A percentile compares a stretch with the other conserved stretches of the same genome.
These are phyloP conservation scores for Antheraea yamamai DNA, from an alignment of 2,888 invertebrate genomes.

Conservation along the genomic window DNA sequence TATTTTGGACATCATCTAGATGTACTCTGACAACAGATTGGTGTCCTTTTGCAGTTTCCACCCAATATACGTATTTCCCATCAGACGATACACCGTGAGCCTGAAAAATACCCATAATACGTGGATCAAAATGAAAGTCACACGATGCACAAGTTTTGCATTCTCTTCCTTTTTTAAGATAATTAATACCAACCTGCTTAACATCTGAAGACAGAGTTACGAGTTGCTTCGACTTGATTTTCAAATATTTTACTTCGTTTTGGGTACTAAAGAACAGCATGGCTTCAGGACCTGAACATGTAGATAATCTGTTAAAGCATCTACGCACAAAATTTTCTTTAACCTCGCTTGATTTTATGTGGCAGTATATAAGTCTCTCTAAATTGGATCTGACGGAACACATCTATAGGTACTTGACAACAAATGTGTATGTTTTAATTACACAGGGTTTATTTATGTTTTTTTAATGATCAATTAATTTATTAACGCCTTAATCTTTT, in stretches of 20 bases:
- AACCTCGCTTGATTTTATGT: no score
- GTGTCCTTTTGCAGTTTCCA: slow-evolving; percentile 86
- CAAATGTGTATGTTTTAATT: no score
- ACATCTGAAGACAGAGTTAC: slow-evolving; percentile 56
- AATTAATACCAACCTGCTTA: slow-evolving; percentile 49
- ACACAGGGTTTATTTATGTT: no score
- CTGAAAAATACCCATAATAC: slow-evolving; percentile 36
- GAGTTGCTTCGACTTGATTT: slow-evolving; percentile 79
- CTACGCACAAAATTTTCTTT: no score
- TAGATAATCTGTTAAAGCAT: not conserved
- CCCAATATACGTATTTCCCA: slow-evolving; percentile 89
- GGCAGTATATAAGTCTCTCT: no score
- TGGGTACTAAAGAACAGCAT: slow-evolving; percentile 86
- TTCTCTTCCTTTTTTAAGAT: not conserved
- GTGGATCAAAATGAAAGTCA: not conserved
- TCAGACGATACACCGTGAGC: slow-evolving; percentile 87
- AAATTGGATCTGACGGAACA: no score
- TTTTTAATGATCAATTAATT: no score
- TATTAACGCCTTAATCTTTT: no score
- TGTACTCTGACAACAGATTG: slow-evolving; percentile 86
- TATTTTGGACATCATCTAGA: slow-evolving; percentile 81
- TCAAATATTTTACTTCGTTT: slow-evolving; percentile 84
- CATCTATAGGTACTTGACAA: no score
- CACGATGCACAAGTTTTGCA: not conserved
- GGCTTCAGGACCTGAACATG: slow-evolving; percentile 82